Evolutionary conservation across 2,888 invertebrate genomes (phyloP).

Genomic region (Ceratothoa steindachneri): DNA sequence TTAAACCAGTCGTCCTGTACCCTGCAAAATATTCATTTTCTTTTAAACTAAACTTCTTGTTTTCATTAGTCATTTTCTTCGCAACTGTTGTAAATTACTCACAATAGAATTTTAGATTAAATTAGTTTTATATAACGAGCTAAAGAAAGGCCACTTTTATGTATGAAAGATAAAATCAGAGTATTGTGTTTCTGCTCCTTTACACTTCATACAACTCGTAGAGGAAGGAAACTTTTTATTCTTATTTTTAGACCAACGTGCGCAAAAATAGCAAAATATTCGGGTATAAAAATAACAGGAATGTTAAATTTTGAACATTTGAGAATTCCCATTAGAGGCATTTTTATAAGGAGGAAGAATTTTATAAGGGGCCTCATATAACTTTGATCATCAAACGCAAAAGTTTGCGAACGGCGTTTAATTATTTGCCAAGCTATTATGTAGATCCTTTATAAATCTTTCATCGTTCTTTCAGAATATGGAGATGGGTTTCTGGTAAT

Average conservation of each 20-base stretch:
- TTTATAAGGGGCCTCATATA: constrained; percentile 47
- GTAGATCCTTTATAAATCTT: constrained; percentile 13
- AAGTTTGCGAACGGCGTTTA: constrained; percentile 46
- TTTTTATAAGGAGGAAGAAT: background rate
- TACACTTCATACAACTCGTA: background rate
- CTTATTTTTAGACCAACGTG: background rate
- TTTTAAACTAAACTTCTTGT: background rate
- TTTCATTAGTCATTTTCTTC: background rate
- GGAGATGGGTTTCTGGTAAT: constrained; percentile 1
- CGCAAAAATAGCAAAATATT: constrained; percentile 9
- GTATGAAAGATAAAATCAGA: background rate
- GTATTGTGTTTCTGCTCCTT: background rate
- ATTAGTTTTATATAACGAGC: background rate
- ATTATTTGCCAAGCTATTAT: constrained; percentile 40
- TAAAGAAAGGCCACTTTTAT: background rate
- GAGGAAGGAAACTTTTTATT: background rate
- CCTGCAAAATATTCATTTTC: background rate
- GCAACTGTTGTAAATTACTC: background rate
- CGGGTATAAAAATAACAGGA: background rate
- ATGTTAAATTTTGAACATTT: background rate
- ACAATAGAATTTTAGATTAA: background rate
- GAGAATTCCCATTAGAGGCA: background rate
- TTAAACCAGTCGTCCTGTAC: background rate
- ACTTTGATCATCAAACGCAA: constrained; percentile 48
- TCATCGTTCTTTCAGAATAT: constrained; percentile 6